phyloP scores from a whole-genome alignment of 2,888 invertebrate genomes.

The Philhelius pedissequus region DNA sequence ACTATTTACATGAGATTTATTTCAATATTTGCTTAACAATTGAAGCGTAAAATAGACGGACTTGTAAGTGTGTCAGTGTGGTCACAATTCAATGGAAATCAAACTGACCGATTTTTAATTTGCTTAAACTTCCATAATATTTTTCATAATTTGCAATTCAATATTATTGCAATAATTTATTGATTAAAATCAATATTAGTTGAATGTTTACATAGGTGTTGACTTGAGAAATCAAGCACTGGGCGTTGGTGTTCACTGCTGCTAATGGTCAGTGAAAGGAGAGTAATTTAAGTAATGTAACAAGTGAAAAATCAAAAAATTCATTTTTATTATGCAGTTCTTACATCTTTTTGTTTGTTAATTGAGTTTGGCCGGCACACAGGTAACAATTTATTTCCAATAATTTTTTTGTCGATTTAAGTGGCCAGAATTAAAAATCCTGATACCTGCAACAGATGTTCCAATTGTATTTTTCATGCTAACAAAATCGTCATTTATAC shows the following conservation, averaged over 20 bases:
- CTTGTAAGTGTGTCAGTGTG: background rate
- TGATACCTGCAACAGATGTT: too few relatives aligned
- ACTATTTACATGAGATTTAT: background rate
- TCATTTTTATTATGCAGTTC: too few relatives aligned
- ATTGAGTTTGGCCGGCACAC: too few relatives aligned
- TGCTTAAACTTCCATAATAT: background rate
- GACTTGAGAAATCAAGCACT: background rate
- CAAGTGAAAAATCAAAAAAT: background rate
- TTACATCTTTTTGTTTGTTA: too few relatives aligned
- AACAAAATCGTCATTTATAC: too few relatives aligned
- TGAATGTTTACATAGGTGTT: conserved; percentile 12
- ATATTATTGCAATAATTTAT: background rate
- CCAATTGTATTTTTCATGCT: too few relatives aligned
- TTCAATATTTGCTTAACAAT: conserved; percentile 6
- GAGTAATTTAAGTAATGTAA: too few relatives aligned
- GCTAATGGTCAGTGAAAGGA: background rate
- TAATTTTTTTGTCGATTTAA: too few relatives aligned
- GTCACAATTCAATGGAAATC: conserved; percentile 1
- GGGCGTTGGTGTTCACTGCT: background rate
- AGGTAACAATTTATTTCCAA: too few relatives aligned
- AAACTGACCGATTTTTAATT: background rate
- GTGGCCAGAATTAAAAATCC: too few relatives aligned
- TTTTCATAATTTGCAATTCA: background rate
- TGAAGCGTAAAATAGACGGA: background rate
- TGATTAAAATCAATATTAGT: background rate